Evolutionary conservation across 2,888 invertebrate species (phyloP).

Genomic region (Neria commutata): DNA sequence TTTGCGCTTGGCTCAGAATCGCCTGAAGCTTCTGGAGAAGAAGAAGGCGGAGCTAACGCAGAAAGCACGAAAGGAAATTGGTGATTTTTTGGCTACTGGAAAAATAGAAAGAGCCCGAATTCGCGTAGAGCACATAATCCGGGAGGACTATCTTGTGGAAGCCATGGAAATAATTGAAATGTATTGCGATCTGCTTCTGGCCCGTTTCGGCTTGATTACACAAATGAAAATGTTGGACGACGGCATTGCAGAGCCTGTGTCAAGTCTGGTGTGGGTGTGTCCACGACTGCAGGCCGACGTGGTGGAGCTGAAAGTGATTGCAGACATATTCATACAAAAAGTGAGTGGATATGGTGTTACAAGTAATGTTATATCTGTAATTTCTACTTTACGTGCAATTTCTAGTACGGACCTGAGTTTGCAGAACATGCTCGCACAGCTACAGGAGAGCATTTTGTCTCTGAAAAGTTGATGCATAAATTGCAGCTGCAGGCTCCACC

Average conservation of each 20-base stretch:
- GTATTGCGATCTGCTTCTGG: conserved; percentile 96
- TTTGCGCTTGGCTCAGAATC: conserved; percentile 88
- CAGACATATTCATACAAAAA: conserved; percentile 81
- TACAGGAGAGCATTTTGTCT: conserved; percentile 85
- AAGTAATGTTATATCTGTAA: no score
- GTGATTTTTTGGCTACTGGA: conserved; percentile 88
- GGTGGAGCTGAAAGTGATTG: conserved; percentile 78
- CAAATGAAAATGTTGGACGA: conserved; percentile 97
- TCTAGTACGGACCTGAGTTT: conserved; percentile 95
- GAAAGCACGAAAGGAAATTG: conserved; percentile 93
- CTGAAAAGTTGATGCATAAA: conserved; percentile 92
- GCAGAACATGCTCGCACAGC: conserved; percentile 87
- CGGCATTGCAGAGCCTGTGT: conserved; percentile 93
- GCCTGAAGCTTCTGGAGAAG: conserved; percentile 93
- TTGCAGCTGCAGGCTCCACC: conserved; percentile 94
- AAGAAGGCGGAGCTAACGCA: conserved; percentile 97
- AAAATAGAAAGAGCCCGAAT: conserved; percentile 92
- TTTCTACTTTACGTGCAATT: no score
- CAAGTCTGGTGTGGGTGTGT: conserved; percentile 91
- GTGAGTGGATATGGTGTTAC: no score
- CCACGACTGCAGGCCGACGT: conserved; percentile 89
- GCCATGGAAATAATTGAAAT: conserved; percentile 99
- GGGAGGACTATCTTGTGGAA: conserved; percentile 98
- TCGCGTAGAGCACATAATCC: conserved; percentile 96
- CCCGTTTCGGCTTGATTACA: conserved; percentile 94